Evolutionary conservation across 1,140 invertebrate genomes (phyloP).

Genomic region (Halyomorpha halys): DNA sequence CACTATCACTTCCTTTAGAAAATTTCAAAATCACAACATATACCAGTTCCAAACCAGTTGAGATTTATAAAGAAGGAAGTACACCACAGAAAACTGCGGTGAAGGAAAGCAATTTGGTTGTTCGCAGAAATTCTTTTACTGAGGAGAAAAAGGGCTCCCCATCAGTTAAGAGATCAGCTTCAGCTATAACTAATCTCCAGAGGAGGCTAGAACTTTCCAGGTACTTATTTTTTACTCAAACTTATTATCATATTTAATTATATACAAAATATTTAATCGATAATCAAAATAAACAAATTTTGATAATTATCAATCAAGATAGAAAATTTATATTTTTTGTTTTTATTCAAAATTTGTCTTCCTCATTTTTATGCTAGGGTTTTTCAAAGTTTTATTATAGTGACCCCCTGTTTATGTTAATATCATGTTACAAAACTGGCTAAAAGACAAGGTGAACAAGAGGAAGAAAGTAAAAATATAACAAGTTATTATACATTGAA

Average conservation of each 20-base stretch:
- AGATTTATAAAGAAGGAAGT: conserved; percentile 30
- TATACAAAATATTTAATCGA: neutral
- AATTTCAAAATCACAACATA: conserved; percentile 32
- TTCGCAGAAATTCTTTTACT: conserved; percentile 5
- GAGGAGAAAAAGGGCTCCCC: conserved; percentile 6
- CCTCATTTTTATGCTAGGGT: no score
- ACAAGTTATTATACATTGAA: no score
- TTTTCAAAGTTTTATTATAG: no score
- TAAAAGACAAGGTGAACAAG: no score
- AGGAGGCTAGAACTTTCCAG: conserved; percentile 10
- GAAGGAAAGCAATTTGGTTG: neutral
- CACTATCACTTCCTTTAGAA: conserved; percentile 17
- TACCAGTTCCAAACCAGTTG: conserved; percentile 26
- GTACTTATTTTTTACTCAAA: neutral
- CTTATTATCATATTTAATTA: neutral
- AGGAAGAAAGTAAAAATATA: no score
- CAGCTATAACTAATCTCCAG: conserved; percentile 8
- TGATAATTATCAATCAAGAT: no score
- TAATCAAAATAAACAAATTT: neutral
- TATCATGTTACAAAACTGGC: no score
- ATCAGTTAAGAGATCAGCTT: conserved; percentile 7
- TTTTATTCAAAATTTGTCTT: no score
- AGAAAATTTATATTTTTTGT: no score
- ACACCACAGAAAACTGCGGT: neutral
- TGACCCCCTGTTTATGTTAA: no score